A percentile compares a stretch with the other conserved stretches of the same genome.
These are phyloP conservation scores for Phenganax marumi DNA, from an alignment of 92 coral and sea anemone species.

Conservation along the genomic window DNA sequence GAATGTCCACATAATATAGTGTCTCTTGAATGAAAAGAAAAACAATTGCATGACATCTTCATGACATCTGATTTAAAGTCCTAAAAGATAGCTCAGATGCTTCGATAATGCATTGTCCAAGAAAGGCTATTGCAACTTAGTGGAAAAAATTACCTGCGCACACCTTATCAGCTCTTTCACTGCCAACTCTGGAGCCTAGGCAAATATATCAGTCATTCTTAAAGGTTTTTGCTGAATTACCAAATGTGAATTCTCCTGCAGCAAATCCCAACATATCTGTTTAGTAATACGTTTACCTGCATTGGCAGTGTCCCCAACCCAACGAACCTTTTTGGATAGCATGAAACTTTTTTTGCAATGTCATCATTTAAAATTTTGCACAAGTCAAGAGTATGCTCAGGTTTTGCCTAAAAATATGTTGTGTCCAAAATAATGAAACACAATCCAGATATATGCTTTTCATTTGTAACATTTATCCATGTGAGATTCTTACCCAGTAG, in stretches of 20 bases:
- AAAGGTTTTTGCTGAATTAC: background rate
- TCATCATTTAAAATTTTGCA: slow-evolving; percentile 84
- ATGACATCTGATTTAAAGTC: too few relatives aligned
- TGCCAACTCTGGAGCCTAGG: slow-evolving; percentile 88
- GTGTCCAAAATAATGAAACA: background rate
- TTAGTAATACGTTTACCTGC: slow-evolving; percentile 63
- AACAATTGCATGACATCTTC: too few relatives aligned
- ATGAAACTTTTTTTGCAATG: slow-evolving; percentile 81
- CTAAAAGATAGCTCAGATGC: too few relatives aligned
- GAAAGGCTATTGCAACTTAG: too few relatives aligned
- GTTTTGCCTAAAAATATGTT: slow-evolving; percentile 71
- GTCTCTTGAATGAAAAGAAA: too few relatives aligned
- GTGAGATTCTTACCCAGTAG: slow-evolving; percentile 72
- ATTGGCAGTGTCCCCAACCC: slow-evolving; percentile 95
- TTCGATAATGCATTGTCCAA: slow-evolving; percentile 1
- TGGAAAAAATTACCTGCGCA: slow-evolving; percentile 59
- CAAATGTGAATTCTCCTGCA: background rate
- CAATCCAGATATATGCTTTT: background rate
- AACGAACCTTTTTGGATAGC: slow-evolving; percentile 84
- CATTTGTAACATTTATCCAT: background rate
- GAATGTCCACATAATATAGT: too few relatives aligned
- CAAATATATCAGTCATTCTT: background rate
- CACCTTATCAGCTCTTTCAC: slow-evolving; percentile 83
- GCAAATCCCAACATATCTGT: background rate
- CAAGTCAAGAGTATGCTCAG: slow-evolving; percentile 89